These are phyloP conservation scores for Onychomys arenicola DNA, from an alignment of 2,797 vertebrate genomes.

Conservation along the genomic window DNA sequence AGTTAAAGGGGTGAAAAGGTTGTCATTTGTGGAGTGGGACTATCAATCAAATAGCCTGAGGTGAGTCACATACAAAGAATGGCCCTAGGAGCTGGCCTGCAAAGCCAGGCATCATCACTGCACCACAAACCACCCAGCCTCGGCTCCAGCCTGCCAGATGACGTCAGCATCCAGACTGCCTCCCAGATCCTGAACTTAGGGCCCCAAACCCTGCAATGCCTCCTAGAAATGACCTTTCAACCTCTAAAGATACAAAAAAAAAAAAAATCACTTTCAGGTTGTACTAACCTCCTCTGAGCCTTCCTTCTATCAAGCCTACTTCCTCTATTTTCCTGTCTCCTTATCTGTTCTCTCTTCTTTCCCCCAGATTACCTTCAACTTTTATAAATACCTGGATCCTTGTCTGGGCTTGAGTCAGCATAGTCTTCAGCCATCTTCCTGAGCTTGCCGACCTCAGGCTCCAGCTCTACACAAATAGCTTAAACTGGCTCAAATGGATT, in stretches of 20 bases:
- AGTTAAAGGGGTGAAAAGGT: slow-evolving; percentile 19
- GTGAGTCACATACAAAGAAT: slow-evolving; percentile 53
- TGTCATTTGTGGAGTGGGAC: background rate
- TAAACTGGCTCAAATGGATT: slow-evolving; percentile 63
- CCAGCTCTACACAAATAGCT: slow-evolving; percentile 53
- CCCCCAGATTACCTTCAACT: slow-evolving; percentile 47
- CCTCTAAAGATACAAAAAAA: background rate
- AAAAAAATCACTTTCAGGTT: background rate
- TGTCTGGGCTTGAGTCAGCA: slow-evolving; percentile 69
- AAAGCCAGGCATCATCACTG: background rate
- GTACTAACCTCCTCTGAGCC: slow-evolving; percentile 24
- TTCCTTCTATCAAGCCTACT: background rate
- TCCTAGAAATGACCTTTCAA: slow-evolving; percentile 46
- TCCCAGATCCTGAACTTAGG: slow-evolving; percentile 47
- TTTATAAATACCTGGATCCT: slow-evolving; percentile 74
- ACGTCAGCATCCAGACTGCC: slow-evolving; percentile 14
- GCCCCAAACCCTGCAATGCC: slow-evolving; percentile 18
- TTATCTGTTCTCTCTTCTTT: slow-evolving; percentile 57
- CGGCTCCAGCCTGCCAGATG: background rate
- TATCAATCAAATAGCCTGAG: slow-evolving; percentile 44
- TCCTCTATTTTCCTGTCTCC: slow-evolving; percentile 51
- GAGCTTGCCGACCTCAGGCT: slow-evolving; percentile 41
- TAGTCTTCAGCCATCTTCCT: slow-evolving; percentile 69
- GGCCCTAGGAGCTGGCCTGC: background rate
- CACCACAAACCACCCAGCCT: slow-evolving; percentile 48